Percentiles rank a stretch among this genome's conserved stretches.
Conservation (phyloP, 2,888 invertebrate species). For the Pseudeuparius sepicola region DNA sequence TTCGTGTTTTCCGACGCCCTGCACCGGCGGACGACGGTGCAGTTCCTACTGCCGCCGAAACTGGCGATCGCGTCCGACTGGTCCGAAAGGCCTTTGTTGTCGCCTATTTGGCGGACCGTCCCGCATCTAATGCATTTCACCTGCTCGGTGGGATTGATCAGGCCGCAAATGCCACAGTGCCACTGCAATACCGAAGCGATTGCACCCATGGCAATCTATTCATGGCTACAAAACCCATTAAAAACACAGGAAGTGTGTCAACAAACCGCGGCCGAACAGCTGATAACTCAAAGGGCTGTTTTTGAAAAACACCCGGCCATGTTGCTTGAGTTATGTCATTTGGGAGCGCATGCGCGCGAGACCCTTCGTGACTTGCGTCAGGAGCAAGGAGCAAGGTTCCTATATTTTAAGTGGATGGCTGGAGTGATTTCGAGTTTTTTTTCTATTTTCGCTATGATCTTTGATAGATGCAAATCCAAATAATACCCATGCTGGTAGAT, state of each 20-base stretch:
- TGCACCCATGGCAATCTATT: conserved; percentile 67
- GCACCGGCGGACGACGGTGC: conserved; percentile 35
- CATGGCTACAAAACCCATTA: conserved; percentile 36
- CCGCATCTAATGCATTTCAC: conserved; percentile 78
- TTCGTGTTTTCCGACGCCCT: conserved; percentile 24
- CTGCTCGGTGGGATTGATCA: conserved; percentile 82
- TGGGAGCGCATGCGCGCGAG: too few relatives aligned
- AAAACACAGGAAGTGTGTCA: conserved; percentile 23
- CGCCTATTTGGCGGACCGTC: conserved; percentile 45
- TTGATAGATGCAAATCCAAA: too few relatives aligned
- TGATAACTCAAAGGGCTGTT: conserved; percentile 24
- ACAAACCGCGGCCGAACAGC: conserved; percentile 26
- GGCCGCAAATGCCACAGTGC: conserved; percentile 81
- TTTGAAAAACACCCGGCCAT: conserved; percentile 23
- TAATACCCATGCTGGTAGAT: too few relatives aligned
- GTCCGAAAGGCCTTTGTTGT: conserved; percentile 32
- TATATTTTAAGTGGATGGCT: too few relatives aligned
- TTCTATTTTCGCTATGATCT: too few relatives aligned
- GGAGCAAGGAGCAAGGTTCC: too few relatives aligned
- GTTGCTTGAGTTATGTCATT: too few relatives aligned
- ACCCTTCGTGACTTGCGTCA: too few relatives aligned
- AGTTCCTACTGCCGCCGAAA: conserved; percentile 33
- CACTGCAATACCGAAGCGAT: conserved; percentile 90
- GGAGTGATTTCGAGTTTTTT: too few relatives aligned
- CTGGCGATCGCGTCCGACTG: conserved; percentile 19